phyloP scores from a whole-genome alignment of 2,888 invertebrate species.

The Hoplodrina blanda region DNA sequence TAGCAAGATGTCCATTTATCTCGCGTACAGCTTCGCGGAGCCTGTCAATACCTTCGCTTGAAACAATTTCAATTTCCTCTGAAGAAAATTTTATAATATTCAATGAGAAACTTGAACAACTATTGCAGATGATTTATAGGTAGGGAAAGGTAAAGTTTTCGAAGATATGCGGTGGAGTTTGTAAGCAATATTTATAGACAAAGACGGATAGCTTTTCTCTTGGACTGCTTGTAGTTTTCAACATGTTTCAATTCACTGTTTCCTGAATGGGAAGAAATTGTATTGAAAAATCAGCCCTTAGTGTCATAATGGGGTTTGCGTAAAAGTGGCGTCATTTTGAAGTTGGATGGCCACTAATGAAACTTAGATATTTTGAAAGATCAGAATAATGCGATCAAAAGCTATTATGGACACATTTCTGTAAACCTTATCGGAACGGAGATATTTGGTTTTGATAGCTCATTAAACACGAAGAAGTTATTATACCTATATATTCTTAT shows the following conservation, averaged over 20 bases:
- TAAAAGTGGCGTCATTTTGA: no score
- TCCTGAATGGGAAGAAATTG: neutral
- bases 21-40: conserved; percentile 31
- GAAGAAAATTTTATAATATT: conserved; percentile 63
- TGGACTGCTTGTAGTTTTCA: neutral
- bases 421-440: no score
- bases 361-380: no score
- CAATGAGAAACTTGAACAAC: conserved; percentile 50
- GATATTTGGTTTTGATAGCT: no score
- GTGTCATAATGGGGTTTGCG: no score
- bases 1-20: conserved; percentile 59
- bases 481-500: no score
- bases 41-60: conserved; percentile 49
- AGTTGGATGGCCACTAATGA: no score
- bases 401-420: no score
- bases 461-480: no score
- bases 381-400: no score
- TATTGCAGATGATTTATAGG: conserved; percentile 55
- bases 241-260: neutral
- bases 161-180: conserved; percentile 14
- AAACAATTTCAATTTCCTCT: conserved; percentile 66
- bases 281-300: no score
- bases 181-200: conserved; percentile 5
- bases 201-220: neutral
- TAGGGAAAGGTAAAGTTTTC: neutral